Evolutionary conservation across 2,888 invertebrate species (phyloP).

Genomic region (Polyommatus iphigenia): DNA sequence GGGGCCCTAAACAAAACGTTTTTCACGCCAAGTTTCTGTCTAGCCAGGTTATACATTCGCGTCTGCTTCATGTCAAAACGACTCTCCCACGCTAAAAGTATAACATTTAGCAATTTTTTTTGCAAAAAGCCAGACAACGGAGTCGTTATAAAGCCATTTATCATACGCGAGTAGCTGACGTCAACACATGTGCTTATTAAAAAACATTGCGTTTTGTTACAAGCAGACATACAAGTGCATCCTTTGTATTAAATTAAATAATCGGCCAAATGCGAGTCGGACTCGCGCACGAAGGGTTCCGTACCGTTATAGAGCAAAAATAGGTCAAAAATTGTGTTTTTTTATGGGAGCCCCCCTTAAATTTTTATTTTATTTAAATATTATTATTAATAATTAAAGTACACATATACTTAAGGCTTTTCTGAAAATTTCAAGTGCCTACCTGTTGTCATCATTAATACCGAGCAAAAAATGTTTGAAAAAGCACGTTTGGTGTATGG

Average conservation of each 20-base stretch:
- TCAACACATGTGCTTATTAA: constrained; percentile 16
- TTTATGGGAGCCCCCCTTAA: too few species aligned
- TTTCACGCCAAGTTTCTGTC: background rate
- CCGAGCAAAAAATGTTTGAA: too few species aligned
- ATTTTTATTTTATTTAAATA: too few species aligned
- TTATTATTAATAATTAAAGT: too few species aligned
- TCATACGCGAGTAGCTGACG: background rate
- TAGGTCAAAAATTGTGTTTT: too few species aligned
- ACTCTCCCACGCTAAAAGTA: background rate
- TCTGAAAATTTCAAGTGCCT: too few species aligned
- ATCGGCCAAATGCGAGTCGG: too few species aligned
- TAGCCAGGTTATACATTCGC: background rate
- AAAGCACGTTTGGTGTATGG: too few species aligned
- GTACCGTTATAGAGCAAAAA: too few species aligned
- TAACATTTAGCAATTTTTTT: background rate
- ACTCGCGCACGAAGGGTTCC: too few species aligned
- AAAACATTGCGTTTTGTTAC: background rate
- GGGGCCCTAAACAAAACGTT: background rate
- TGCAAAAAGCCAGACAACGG: background rate
- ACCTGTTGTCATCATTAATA: too few species aligned
- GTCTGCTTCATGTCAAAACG: background rate
- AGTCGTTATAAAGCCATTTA: background rate
- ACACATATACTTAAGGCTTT: too few species aligned
- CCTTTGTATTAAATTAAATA: background rate
- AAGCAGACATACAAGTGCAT: background rate